Evolutionary conservation across 2,113 vertebrate genomes (phyloP).

Genomic region (Pseudorectes ferrugineus): DNA sequence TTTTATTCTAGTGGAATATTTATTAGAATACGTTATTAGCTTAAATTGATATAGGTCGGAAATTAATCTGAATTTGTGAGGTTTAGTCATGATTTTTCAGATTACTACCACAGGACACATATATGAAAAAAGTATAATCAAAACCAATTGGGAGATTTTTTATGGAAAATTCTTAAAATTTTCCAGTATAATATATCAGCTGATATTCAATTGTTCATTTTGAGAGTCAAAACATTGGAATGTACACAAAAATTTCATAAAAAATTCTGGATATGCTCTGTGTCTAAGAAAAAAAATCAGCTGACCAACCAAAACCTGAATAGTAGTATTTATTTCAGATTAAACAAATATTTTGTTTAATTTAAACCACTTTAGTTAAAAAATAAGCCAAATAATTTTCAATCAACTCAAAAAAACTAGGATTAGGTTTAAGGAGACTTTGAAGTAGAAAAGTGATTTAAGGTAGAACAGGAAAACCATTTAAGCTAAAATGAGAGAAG

Average conservation of each 20-base stretch:
- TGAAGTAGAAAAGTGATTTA: neutral
- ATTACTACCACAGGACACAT: neutral
- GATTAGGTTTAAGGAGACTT: neutral
- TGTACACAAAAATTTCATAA: fast-evolving
- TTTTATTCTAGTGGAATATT: neutral
- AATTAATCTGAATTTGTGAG: neutral
- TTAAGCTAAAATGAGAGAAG: neutral
- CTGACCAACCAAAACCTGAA: neutral
- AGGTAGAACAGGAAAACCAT: neutral
- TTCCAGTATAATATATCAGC: neutral
- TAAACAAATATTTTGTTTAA: neutral
- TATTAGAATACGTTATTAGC: neutral
- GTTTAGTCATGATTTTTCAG: neutral
- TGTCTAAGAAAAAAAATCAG: neutral
- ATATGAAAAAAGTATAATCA: neutral
- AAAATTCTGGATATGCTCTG: neutral
- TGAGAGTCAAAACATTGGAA: neutral
- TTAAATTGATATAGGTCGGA: neutral
- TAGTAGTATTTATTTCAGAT: neutral
- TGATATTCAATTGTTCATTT: neutral
- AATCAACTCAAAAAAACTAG: neutral
- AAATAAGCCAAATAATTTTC: neutral
- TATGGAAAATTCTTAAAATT: neutral
- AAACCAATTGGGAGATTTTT: neutral
- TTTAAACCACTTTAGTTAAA: neutral